Base-by-base conservation (phyloP, 2,888 invertebrate species). In the Mellilla xanthometata region DNA sequence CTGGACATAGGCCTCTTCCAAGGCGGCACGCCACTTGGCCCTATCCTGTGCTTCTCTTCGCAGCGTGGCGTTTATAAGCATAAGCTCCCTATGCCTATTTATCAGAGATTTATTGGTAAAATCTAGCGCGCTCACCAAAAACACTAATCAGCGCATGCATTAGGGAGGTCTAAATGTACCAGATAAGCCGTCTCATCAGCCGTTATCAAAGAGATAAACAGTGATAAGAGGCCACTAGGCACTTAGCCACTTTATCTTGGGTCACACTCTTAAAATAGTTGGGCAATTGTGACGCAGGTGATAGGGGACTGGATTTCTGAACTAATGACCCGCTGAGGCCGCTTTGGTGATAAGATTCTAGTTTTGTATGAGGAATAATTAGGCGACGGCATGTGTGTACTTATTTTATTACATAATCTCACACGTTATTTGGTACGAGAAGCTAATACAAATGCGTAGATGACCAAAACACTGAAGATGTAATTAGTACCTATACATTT, bases 201-300 rank as follows among this genome's bases (percentile, higher is more conserved):
- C 61, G 68, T 74, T 81, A 80, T 81, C 77, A 60, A 34, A 8
- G 58, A 49, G 79, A 80, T 81, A 79, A 77, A 67, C 57, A 54
- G 49, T 42, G 81, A 81, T 81, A 81, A 77, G 68, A 49, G 65
- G 68, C 71, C 69, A 67, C 61, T 52, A 60, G 66, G 70, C 81
- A 81, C 77, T 81, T 76, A 76, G 56, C 44, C 10, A 26, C 47
- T 65, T 61, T 80, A 81, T 79, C 79, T 74, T 62, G 64, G 81
- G 75, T 78, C 76, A 76, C 46, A 43, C 58, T 76, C 77, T 74
- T 73, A 74, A 76, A 76, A 77, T 78, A 75, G 75, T 75, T 67
- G 54, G 60, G 62, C 67, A 69, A 72, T 64, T 65, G 62, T 71
- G 71, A 71, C 62, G 60, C 55, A 31, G 12, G 57, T 27, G 31